These are phyloP conservation scores for Nemotelus nigrinus DNA, from an alignment of 2,888 invertebrate genomes.

Conservation along the genomic window DNA sequence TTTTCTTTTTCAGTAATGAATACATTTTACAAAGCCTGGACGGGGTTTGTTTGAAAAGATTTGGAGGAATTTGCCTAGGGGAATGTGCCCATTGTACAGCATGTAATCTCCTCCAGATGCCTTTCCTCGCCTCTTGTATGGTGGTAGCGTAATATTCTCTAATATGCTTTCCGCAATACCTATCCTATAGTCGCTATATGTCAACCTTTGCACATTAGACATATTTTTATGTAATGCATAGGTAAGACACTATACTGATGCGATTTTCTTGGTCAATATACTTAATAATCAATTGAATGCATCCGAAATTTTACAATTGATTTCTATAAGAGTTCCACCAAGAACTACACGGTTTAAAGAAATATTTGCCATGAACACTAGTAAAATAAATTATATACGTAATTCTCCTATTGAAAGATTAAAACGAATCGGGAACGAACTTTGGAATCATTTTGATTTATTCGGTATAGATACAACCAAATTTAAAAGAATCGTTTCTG, in stretches of 20 bases:
- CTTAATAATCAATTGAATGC: no score
- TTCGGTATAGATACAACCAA: no score
- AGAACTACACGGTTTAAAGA: no score
- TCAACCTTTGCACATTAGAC: conserved; percentile 6
- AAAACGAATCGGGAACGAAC: no score
- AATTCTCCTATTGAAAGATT: no score
- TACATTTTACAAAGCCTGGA: not conserved
- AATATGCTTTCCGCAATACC: conserved; percentile 6
- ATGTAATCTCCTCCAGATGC: not conserved
- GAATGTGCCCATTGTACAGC: conserved; percentile 1
- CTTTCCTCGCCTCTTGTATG: not conserved
- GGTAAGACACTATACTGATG: not conserved
- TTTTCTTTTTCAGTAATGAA: not conserved
- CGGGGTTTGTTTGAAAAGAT: not conserved
- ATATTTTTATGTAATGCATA: conserved; percentile 3
- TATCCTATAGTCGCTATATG: not conserved
- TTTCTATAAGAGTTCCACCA: no score
- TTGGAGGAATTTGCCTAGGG: not conserved
- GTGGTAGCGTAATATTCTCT: not conserved
- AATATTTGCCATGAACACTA: no score
- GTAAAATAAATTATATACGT: no score
- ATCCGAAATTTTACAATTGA: no score
- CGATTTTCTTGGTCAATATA: no score
- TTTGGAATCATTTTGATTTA: no score
- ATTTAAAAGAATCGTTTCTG: no score